Conservation (phyloP, 2,113 vertebrate genomes). For the Prietella phreatophila region DNA sequence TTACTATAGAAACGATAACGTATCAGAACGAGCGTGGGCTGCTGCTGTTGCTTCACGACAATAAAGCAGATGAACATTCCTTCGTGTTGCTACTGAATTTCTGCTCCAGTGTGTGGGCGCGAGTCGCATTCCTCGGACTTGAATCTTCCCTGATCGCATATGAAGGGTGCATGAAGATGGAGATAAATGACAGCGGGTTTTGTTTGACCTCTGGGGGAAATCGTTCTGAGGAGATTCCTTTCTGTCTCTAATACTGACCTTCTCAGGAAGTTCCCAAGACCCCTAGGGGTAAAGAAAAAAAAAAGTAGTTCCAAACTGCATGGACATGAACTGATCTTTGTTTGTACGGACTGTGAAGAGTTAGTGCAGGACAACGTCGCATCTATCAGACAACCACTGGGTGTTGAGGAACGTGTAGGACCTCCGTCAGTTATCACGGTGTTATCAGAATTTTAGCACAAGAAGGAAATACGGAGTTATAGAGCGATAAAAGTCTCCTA, state of each 20-base stretch:
- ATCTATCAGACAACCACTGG: background rate
- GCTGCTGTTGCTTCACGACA: too few relatives aligned
- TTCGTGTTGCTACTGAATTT: background rate
- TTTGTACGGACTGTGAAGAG: too few relatives aligned
- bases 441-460: background rate
- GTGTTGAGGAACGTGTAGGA: background rate
- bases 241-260: background rate
- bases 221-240: background rate
- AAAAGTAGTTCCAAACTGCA: background rate
- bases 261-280: slow-evolving; percentile 42
- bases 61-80: background rate
- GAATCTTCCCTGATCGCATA: background rate
- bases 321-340: background rate
- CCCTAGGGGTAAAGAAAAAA: background rate
- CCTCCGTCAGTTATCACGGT: background rate
- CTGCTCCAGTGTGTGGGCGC: background rate
- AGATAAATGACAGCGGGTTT: background rate
- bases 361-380: background rate
- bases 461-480: background rate
- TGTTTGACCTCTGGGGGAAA: background rate
- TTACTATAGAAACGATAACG: background rate
- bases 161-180: background rate
- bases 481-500: background rate
- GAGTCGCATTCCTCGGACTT: background rate
- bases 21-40: background rate